Conservation (phyloP, 2,113 vertebrate genomes). For the Lagopus leucura region DNA sequence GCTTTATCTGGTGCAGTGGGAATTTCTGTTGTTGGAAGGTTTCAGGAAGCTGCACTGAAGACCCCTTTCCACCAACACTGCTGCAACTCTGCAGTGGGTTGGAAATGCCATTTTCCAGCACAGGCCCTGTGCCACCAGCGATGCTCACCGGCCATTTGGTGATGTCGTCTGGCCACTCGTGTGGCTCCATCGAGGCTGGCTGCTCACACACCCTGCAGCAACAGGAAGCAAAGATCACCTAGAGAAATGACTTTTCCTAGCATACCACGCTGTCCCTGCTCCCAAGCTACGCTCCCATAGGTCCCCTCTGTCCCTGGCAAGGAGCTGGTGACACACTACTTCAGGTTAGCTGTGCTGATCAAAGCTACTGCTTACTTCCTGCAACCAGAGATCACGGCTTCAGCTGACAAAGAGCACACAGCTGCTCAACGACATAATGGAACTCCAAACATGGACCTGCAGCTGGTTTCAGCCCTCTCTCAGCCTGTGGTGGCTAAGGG, state of each 20-base stretch:
- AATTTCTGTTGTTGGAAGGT: neutral
- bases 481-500: neutral
- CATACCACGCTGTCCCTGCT: neutral
- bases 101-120: neutral
- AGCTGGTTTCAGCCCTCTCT: neutral
- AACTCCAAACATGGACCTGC: neutral
- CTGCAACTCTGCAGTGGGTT: neutral
- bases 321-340: neutral
- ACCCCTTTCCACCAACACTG: neutral
- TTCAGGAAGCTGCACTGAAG: neutral
- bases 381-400: fast-evolving
- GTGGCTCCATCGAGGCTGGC: constrained; percentile 91
- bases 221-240: neutral
- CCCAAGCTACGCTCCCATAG: neutral
- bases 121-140: fast-evolving
- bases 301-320: neutral
- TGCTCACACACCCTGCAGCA: constrained; percentile 91
- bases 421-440: neutral
- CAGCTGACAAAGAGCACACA: neutral
- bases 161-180: constrained; percentile 98
- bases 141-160: constrained; percentile 96
- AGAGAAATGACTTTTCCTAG: neutral
- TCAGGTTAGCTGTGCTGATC: neutral
- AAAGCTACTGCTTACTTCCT: neutral
- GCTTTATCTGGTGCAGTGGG: neutral